Evolutionary conservation across 2,113 vertebrate species (phyloP).

Genomic region (Thryonomys swinderianus): DNA sequence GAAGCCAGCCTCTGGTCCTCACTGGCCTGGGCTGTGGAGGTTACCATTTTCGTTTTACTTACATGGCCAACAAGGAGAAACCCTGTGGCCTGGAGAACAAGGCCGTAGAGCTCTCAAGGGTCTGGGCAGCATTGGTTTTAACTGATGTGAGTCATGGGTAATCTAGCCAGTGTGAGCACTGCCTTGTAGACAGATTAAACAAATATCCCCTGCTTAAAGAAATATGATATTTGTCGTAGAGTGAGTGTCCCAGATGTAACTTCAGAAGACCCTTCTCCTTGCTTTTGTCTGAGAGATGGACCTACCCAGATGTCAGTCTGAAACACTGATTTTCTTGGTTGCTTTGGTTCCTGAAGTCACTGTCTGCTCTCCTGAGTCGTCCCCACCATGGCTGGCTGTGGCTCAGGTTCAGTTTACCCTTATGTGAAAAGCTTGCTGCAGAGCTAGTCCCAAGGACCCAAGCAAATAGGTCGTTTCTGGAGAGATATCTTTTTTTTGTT

Average conservation of each 20-base stretch:
- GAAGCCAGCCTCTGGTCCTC: neutral
- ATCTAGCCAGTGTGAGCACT: neutral
- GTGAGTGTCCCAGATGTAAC: neutral
- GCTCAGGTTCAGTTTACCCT: neutral
- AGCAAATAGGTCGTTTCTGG: neutral
- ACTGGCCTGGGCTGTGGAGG: neutral
- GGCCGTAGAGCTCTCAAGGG: neutral
- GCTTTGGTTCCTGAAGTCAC: neutral
- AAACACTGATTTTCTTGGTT: rapidly evolving
- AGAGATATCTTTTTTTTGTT: neutral
- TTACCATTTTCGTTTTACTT: neutral
- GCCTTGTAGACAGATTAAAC: neutral
- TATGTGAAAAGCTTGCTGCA: neutral
- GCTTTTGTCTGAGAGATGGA: neutral
- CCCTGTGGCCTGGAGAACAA: neutral
- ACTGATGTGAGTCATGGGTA: neutral
- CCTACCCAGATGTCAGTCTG: neutral
- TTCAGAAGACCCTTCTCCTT: neutral
- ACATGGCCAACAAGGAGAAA: neutral
- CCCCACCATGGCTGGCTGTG: no score
- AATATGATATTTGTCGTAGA: neutral
- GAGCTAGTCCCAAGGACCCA: neutral
- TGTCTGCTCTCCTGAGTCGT: neutral
- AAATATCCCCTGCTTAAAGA: neutral
- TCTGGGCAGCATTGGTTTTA: neutral